Conservation (phyloP, 1,140 invertebrate genomes). For the Paramacrobiotus metropolitanus region DNA sequence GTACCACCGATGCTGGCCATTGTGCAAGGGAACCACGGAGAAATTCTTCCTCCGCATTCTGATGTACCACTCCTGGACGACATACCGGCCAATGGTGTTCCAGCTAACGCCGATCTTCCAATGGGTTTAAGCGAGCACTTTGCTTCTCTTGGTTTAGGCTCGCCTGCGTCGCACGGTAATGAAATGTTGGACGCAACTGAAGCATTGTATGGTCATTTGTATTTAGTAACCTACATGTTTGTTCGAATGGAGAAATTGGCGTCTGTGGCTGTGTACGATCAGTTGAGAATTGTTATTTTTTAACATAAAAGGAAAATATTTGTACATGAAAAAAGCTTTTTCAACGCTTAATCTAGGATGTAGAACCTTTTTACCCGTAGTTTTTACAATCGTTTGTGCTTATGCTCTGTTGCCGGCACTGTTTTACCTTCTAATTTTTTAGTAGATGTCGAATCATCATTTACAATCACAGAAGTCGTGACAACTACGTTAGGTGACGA, state of each 20-base stretch:
- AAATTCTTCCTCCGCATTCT: conserved; percentile 16
- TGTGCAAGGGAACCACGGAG: conserved; percentile 33
- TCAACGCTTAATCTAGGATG: conserved; percentile 23
- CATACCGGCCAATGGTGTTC: conserved; percentile 17
- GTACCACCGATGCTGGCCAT: conserved; percentile 56
- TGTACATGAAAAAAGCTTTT: too few relatives aligned
- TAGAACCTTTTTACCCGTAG: conserved; percentile 7
- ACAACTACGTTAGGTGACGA: conserved; percentile 29
- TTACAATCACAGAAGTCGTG: conserved; percentile 8
- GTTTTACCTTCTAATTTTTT: conserved; percentile 3
- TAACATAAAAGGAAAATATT: conserved; percentile 29
- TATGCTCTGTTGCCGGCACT: conserved; percentile 9
- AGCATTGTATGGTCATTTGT: conserved; percentile 10
- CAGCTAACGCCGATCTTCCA: conserved; percentile 23
- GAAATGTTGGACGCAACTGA: conserved; percentile 24
- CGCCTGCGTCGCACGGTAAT: conserved; percentile 29
- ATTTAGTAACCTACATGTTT: not conserved
- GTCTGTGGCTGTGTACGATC: too few relatives aligned
- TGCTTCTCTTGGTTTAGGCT: conserved; percentile 26
- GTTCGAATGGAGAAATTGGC: too few relatives aligned
- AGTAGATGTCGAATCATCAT: conserved; percentile 5
- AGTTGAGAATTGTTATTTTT: too few relatives aligned
- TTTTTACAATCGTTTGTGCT: conserved; percentile 7
- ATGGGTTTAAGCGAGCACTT: conserved; percentile 16
- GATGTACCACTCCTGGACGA: conserved; percentile 18